These are phyloP conservation scores for Drosophila carrolli DNA, from an alignment of 1,140 invertebrate species.

Conservation along the genomic window DNA sequence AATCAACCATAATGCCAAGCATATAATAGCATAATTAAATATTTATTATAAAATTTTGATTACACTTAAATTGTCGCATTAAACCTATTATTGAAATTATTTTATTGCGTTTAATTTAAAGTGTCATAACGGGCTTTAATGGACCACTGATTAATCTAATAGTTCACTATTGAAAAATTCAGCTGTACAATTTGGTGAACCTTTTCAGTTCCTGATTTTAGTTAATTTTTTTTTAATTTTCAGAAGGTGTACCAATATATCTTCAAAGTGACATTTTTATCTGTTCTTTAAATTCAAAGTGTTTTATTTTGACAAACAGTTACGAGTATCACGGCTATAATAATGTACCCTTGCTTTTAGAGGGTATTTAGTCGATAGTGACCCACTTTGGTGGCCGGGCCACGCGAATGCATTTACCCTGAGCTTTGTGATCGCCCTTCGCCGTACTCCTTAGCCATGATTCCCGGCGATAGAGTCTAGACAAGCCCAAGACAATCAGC, in stretches of 20 bases:
- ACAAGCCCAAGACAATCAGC: slow-evolving; percentile 24
- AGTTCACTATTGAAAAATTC: too few relatives aligned
- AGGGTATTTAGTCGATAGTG: slow-evolving; percentile 8
- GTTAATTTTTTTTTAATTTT: too few relatives aligned
- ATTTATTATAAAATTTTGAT: not conserved
- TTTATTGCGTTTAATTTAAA: too few relatives aligned
- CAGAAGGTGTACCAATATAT: too few relatives aligned
- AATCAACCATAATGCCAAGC: not conserved
- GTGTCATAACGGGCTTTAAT: too few relatives aligned
- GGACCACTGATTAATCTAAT: too few relatives aligned
- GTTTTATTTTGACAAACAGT: too few relatives aligned
- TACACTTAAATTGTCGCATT: not conserved
- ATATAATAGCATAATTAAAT: not conserved
- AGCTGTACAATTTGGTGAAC: too few relatives aligned
- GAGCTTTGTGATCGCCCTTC: not conserved
- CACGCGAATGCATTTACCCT: slow-evolving; percentile 33
- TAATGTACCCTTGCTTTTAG: not conserved
- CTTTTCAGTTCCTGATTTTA: too few relatives aligned
- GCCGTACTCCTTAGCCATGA: not conserved
- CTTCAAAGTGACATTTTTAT: too few relatives aligned
- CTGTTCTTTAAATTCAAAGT: too few relatives aligned
- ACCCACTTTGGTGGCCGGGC: slow-evolving; percentile 20
- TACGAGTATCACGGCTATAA: too few relatives aligned
- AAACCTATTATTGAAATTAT: not conserved
- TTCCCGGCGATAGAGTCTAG: not conserved